phyloP scores from a whole-genome alignment of 2,797 vertebrate species.

The Lateolabrax maculatus region DNA sequence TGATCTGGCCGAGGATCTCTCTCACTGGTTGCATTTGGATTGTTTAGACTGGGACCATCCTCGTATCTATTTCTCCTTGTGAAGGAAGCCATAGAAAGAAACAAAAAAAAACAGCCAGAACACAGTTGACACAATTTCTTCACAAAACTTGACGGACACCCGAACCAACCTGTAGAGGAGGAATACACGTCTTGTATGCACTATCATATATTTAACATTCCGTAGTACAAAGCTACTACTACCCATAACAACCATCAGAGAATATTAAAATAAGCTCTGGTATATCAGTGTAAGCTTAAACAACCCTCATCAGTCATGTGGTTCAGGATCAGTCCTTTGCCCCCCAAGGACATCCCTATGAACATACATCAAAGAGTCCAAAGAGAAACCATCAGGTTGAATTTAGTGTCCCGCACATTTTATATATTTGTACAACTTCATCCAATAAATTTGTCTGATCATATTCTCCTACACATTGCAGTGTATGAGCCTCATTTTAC shows the following conservation, averaged over 20 bases:
- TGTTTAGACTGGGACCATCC: background rate
- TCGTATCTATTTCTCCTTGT: background rate
- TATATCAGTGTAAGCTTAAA: too few species aligned
- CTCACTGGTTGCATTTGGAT: background rate
- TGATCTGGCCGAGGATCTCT: background rate
- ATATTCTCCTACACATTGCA: background rate
- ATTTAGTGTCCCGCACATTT: background rate
- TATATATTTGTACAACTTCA: background rate
- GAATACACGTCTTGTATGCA: too few species aligned
- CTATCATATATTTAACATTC: background rate
- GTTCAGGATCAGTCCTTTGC: background rate
- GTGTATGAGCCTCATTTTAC: background rate
- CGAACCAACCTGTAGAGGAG: too few species aligned
- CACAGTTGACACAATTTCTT: background rate
- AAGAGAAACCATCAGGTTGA: constrained; percentile 1
- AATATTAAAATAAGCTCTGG: too few species aligned
- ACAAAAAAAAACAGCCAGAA: background rate
- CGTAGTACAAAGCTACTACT: background rate
- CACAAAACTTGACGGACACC: too few species aligned
- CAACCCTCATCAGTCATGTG: too few species aligned
- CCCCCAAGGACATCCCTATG: background rate
- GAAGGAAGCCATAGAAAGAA: background rate
- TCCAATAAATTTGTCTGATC: background rate
- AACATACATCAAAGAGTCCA: constrained; percentile 5
- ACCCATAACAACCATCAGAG: background rate